Percentiles rank a stretch among this genome's conserved stretches.
phyloP scores from a whole-genome alignment of 2,888 invertebrate species.

The Eupeodes luniger region DNA sequence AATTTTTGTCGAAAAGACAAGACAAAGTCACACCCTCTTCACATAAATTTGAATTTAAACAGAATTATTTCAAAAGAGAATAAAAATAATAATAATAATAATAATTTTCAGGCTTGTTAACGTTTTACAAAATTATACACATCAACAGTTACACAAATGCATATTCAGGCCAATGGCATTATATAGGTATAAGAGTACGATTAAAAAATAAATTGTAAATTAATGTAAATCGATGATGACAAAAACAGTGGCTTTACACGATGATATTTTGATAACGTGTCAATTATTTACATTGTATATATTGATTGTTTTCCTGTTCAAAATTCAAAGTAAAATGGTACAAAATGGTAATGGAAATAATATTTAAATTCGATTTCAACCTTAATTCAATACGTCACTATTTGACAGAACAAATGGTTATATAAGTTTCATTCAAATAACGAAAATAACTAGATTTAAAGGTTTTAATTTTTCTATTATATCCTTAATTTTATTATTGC shows the following conservation, averaged over 20 bases:
- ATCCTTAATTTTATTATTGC: too few relatives aligned
- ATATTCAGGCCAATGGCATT: constrained; percentile 29
- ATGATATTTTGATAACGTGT: constrained; percentile 37
- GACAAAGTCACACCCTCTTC: constrained; percentile 19
- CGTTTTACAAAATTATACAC: background rate
- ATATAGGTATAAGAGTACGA: background rate
- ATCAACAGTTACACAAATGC: background rate
- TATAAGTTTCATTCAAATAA: too few relatives aligned
- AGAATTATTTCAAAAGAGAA: constrained; percentile 6
- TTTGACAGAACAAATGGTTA: too few relatives aligned
- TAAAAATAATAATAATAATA: constrained; percentile 15
- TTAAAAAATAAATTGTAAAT: constrained; percentile 31
- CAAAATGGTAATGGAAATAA: too few relatives aligned
- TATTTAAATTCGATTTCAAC: too few relatives aligned
- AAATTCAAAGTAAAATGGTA: too few relatives aligned
- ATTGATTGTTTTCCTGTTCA: too few relatives aligned
- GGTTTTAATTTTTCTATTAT: too few relatives aligned
- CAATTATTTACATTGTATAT: background rate
- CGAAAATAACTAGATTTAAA: too few relatives aligned
- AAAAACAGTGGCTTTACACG: constrained; percentile 41
- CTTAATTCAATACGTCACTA: too few relatives aligned
- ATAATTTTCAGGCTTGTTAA: constrained; percentile 29
- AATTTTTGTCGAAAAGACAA: background rate
- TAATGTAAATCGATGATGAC: constrained; percentile 10
- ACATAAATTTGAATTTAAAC: constrained; percentile 12